Conservation (phyloP, 2,113 vertebrate genomes). For the Siniperca knerii region DNA sequence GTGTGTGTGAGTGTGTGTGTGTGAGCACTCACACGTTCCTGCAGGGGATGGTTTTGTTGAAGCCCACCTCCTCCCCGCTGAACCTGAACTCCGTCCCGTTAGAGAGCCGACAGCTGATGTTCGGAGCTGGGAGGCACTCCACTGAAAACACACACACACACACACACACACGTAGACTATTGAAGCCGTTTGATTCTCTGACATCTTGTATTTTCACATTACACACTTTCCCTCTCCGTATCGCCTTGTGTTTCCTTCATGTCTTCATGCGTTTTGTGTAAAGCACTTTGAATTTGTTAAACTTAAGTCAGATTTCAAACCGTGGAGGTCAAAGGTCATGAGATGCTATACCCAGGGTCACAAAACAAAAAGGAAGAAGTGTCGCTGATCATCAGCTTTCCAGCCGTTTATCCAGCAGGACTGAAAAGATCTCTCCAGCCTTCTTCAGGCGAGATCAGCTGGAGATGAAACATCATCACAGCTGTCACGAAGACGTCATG, state of each 20-base stretch:
- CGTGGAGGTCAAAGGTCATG: not conserved
- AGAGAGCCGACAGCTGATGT: slow-evolving; percentile 91
- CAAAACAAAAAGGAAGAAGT: too few relatives aligned
- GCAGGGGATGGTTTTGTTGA: slow-evolving; percentile 90
- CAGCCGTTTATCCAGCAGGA: too few relatives aligned
- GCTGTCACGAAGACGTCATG: not conserved
- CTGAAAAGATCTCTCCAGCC: too few relatives aligned
- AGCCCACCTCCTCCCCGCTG: slow-evolving; percentile 91
- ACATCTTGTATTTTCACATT: too few relatives aligned
- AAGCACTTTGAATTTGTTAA: too few relatives aligned
- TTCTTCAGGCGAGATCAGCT: not conserved
- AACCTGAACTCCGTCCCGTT: slow-evolving; percentile 90
- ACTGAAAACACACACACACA: slow-evolving; percentile 78
- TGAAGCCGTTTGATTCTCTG: not conserved
- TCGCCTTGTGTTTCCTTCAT: not conserved
- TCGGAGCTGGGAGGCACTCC: slow-evolving; percentile 93
- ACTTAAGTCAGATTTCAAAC: not conserved
- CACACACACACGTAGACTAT: not conserved
- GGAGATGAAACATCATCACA: not conserved
- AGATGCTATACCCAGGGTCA: not conserved
- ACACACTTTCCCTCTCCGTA: too few relatives aligned
- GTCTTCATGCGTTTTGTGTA: too few relatives aligned
- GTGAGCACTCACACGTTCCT: slow-evolving; percentile 93
- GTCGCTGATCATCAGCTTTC: too few relatives aligned
- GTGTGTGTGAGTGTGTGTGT: slow-evolving; percentile 15